These are phyloP conservation scores for Tetranychus cinnabarinus DNA, from an alignment of 1,140 invertebrate species.

Conservation along the genomic window DNA sequence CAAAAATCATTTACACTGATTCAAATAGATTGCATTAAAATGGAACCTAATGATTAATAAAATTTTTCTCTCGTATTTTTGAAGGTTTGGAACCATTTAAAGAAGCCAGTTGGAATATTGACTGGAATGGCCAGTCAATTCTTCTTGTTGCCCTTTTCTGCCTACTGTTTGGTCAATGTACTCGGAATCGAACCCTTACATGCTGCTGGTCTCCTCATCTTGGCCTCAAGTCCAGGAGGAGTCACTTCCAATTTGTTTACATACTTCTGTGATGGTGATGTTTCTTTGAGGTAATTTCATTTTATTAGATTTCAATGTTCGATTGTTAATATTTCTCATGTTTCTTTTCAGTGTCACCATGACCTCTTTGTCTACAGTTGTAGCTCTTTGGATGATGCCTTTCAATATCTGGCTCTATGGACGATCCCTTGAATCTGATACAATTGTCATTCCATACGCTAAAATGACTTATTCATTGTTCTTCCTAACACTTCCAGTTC, in stretches of 20 bases:
- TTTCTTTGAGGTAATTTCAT: constrained; percentile 19
- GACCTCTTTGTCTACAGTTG: constrained; percentile 20
- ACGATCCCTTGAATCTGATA: constrained; percentile 16
- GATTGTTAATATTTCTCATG: not conserved
- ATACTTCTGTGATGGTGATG: constrained; percentile 22
- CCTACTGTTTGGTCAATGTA: constrained; percentile 16
- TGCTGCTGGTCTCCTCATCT: constrained; percentile 17
- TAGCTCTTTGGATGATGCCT: constrained; percentile 21
- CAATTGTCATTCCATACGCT: constrained; percentile 19
- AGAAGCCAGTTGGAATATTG: constrained; percentile 19
- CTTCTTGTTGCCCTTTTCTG: constrained; percentile 20
- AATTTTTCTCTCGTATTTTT: not conserved
- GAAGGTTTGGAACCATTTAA: constrained; percentile 17
- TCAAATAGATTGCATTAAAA: not conserved
- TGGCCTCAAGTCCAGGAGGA: constrained; percentile 22
- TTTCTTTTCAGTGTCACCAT: constrained; percentile 19
- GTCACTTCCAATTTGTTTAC: constrained; percentile 23
- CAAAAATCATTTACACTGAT: not conserved
- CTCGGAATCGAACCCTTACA: constrained; percentile 11
- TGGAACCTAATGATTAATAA: not conserved
- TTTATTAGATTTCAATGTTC: no score
- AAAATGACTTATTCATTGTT: constrained; percentile 20
- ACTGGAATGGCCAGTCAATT: constrained; percentile 24
- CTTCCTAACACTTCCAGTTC: constrained; percentile 18
- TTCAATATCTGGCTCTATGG: constrained; percentile 22